A percentile compares a stretch with the other conserved stretches of the same genome.
Evolutionary conservation across 2,113 vertebrate species (phyloP).

Genomic region (Sialia sialis): DNA sequence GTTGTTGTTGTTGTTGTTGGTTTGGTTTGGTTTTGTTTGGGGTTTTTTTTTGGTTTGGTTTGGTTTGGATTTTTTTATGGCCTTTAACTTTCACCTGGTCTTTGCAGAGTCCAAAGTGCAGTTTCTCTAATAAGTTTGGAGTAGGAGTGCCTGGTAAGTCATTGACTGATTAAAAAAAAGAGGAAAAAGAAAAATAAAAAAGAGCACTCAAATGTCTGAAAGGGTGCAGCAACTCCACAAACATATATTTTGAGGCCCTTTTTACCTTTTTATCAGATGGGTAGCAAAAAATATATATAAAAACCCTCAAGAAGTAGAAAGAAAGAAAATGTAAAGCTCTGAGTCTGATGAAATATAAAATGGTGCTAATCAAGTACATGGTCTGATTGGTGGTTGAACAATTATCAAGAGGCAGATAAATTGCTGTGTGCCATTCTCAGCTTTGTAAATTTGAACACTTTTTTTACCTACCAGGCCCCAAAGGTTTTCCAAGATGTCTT

Average conservation of each 20-base stretch:
- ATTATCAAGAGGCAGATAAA: neutral
- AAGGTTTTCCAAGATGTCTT: neutral
- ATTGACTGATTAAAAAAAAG: neutral
- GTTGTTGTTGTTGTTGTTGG: too few relatives aligned
- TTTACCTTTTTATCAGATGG: neutral
- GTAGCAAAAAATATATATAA: neutral
- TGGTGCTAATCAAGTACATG: neutral
- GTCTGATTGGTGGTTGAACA: neutral
- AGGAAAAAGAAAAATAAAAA: neutral
- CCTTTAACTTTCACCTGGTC: neutral
- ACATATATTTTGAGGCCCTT: neutral
- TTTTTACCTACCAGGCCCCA: neutral
- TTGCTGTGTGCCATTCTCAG: neutral
- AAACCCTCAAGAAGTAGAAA: neutral
- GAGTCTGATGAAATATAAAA: neutral
- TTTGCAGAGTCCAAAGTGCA: neutral
- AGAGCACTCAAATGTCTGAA: neutral
- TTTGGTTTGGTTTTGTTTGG: too few relatives aligned
- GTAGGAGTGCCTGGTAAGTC: neutral
- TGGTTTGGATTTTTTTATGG: neutral
- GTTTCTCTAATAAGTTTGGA: neutral
- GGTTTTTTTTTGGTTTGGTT: too few relatives aligned
- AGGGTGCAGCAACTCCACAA: neutral
- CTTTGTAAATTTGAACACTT: neutral
- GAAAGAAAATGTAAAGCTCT: neutral